Conservation (phyloP, 1,140 invertebrate species). For the Heliconius eleuchia region DNA sequence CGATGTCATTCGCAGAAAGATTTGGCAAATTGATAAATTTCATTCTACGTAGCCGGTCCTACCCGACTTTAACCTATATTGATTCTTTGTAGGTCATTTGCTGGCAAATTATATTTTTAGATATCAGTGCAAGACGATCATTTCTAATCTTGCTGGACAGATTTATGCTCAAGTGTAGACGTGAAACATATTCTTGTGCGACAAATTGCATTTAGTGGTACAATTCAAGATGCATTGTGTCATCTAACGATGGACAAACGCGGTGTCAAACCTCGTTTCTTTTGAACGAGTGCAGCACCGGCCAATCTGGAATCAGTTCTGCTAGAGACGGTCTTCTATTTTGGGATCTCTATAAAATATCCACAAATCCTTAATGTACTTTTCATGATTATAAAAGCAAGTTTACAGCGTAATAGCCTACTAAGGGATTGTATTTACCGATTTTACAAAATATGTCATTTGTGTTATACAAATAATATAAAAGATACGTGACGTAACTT, state of each 20-base stretch:
- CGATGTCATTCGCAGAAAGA: background rate
- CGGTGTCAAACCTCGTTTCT: slow-evolving; percentile 87
- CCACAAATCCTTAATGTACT: slow-evolving; percentile 63
- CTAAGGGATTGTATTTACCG: background rate
- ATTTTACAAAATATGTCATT: background rate
- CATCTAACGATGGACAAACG: slow-evolving; percentile 61
- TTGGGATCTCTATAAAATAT: slow-evolving; percentile 78
- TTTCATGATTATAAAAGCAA: slow-evolving; percentile 33
- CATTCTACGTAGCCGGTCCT: background rate
- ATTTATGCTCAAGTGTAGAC: slow-evolving; percentile 49
- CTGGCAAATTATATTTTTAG: slow-evolving; percentile 41
- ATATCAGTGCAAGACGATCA: slow-evolving; percentile 53
- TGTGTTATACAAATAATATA: background rate
- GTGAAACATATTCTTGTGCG: slow-evolving; percentile 62
- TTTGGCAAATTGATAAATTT: background rate
- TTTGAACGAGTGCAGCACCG: slow-evolving; percentile 93
- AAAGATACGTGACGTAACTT: background rate
- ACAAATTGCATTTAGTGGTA: slow-evolving; percentile 67
- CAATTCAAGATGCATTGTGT: slow-evolving; percentile 73
- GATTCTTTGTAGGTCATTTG: slow-evolving; percentile 28
- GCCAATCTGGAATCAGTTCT: slow-evolving; percentile 98
- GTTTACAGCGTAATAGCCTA: background rate
- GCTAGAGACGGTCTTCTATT: slow-evolving; percentile 93
- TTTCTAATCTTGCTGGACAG: slow-evolving; percentile 53
- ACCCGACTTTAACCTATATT: slow-evolving; percentile 18